phyloP scores from a whole-genome alignment of 2,888 invertebrate species.

The Pardosa pseudoannulata region DNA sequence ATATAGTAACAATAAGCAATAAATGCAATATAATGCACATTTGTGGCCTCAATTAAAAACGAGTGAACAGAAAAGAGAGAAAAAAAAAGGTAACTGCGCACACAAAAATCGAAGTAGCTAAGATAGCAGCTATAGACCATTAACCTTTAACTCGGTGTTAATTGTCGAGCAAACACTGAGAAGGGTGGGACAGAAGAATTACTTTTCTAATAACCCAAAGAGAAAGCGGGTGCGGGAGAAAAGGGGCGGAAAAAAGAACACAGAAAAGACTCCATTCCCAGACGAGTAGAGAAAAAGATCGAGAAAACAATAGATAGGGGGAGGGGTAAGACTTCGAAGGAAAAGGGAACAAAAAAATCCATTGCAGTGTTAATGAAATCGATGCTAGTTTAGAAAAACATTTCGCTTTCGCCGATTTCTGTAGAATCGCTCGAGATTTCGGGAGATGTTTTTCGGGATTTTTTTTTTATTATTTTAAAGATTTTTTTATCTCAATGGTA shows the following conservation, averaged over 20 bases:
- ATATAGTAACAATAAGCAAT: too few relatives aligned
- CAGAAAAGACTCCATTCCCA: constrained; percentile 13
- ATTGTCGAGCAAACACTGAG: constrained; percentile 50
- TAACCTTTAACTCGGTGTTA: constrained; percentile 22
- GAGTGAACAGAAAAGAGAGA: too few relatives aligned
- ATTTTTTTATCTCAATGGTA: neutral
- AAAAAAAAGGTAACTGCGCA: neutral
- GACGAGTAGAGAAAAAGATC: constrained; percentile 17
- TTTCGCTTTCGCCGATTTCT: constrained; percentile 55
- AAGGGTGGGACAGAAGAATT: constrained; percentile 22
- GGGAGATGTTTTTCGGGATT: constrained; percentile 32
- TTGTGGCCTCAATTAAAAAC: constrained; percentile 1
- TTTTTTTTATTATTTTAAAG: constrained; percentile 13
- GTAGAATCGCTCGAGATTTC: constrained; percentile 61
- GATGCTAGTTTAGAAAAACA: constrained; percentile 67
- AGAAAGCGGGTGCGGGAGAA: too few relatives aligned
- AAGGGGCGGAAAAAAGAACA: constrained; percentile 32
- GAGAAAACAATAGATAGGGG: constrained; percentile 13
- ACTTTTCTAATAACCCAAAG: constrained; percentile 55
- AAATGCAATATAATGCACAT: neutral
- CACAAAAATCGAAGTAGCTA: neutral
- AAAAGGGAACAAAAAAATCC: constrained; percentile 47
- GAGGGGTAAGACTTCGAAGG: neutral
- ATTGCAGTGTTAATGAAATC: constrained; percentile 59
- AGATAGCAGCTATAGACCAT: neutral